Conservation (phyloP, 2,113 vertebrate genomes). For the Edolisoma coerulescens region DNA sequence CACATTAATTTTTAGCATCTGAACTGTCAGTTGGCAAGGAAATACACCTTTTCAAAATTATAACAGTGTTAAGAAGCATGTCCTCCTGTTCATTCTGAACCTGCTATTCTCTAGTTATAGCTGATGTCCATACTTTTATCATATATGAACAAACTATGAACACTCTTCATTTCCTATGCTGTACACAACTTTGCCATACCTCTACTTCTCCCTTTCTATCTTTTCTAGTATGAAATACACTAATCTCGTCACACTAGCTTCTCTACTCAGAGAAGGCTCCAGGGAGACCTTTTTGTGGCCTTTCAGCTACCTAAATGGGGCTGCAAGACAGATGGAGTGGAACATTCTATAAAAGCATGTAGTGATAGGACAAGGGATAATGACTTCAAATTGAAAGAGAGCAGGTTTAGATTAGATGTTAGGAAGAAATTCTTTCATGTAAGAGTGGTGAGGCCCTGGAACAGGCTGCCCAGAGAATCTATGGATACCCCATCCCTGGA, state of each 20-base stretch:
- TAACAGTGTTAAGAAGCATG: not conserved
- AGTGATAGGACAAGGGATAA: not conserved
- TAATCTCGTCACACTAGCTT: not conserved
- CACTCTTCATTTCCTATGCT: not conserved
- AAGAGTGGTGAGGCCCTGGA: too few species aligned
- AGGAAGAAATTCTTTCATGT: not conserved
- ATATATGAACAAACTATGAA: not conserved
- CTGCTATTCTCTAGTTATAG: not conserved
- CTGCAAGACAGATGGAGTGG: not conserved
- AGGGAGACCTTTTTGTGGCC: not conserved
- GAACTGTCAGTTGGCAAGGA: not conserved
- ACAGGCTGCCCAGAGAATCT: not conserved
- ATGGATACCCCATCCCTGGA: too few species aligned
- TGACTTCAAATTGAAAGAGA: not conserved
- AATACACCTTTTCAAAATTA: not conserved
- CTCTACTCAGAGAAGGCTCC: not conserved
- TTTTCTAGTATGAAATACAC: not conserved
- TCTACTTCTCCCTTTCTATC: not conserved
- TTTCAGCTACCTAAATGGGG: not conserved
- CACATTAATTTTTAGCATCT: not conserved
- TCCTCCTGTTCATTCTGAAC: not conserved
- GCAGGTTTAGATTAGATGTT: not conserved
- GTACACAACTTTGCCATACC: accelerated
- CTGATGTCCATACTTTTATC: not conserved
- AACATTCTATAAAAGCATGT: too few species aligned